Evolutionary conservation across 2,797 vertebrate species (phyloP).

Genomic region (Pyrocephalus nanus): DNA sequence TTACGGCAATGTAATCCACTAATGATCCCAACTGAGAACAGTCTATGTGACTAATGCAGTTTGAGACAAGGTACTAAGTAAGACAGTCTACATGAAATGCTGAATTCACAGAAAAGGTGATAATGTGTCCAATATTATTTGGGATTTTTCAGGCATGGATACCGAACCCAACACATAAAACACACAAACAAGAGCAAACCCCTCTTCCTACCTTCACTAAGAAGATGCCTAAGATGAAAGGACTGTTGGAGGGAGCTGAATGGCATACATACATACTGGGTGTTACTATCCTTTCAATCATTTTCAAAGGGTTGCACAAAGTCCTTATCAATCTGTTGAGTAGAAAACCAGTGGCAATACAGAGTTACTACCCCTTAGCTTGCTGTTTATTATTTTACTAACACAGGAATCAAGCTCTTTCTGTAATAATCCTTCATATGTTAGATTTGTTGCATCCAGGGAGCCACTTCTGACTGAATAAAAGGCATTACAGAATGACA

Average conservation of each 20-base stretch:
- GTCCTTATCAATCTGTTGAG: not conserved
- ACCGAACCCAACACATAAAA: not conserved
- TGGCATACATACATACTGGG: accelerated
- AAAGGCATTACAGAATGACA: not conserved
- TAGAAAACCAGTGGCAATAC: not conserved
- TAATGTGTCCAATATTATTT: not conserved
- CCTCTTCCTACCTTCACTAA: not conserved
- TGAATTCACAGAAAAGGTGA: not conserved
- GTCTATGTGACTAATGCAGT: not conserved
- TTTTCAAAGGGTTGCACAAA: not conserved
- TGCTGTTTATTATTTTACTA: not conserved
- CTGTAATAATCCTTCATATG: accelerated
- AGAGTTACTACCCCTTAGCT: not conserved
- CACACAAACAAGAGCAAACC: not conserved
- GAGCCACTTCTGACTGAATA: not conserved
- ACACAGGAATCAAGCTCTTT: not conserved
- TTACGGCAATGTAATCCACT: not conserved
- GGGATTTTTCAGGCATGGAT: not conserved
- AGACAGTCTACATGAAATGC: not conserved
- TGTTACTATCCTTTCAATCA: not conserved
- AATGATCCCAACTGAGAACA: not conserved
- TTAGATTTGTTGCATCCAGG: not conserved
- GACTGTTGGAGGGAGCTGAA: not conserved
- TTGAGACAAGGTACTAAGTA: not conserved
- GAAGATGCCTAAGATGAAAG: not conserved